Evolutionary conservation across 2,113 vertebrate genomes (phyloP), one percentile per base, ranked within the genome.

Genomic region (Paradisaea rubra): DNA sequence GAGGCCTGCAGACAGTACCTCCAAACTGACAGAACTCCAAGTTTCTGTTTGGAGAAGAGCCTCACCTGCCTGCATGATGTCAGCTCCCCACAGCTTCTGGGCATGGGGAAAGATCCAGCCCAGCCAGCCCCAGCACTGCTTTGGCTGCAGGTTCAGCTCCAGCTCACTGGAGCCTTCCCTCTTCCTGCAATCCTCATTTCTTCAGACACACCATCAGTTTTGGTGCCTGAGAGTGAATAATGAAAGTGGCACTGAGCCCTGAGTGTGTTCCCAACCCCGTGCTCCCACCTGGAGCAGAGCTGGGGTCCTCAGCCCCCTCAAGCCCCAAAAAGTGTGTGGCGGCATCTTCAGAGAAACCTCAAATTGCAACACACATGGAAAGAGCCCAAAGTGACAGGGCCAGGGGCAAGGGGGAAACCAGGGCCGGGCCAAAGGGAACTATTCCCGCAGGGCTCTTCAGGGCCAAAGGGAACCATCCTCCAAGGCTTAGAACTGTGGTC

Each of bases 1-100:
- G 85, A 1, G 39, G 79, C 82, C 90, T 77, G 70, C 90, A 94
- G 82, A 69, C 85, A 24, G 66, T 27, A 53, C 81, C 85, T 93
- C 63, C 63, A 33, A 41, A 59, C 92, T 91, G 92, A 90, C 79
- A 83, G 10, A 42, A 8, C 59, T 95, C 95, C 96, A 93, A 50
- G 95, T 96, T 96, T 96, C 95, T 93, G 95, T 96, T 94, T 80
- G 92, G 49, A 28, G 50, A 59, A 63, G 39, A 50, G 68, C 82
- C 64, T 96, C 88, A 90, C 90, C 95, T 93, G 95, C 95, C 88
- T 53, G 71, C 1, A 0, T 89, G 83, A 31, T 86, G 80, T 44
- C 89, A 93, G 76, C 83, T 91, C 31, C 23, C 41, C 11, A 10
- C 76, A 80, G 91, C 91, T 79, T 47, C 80, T 57, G 82, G 91